Conservation (phyloP, 1,140 invertebrate species). For the Cataglyphis hispanica region DNA sequence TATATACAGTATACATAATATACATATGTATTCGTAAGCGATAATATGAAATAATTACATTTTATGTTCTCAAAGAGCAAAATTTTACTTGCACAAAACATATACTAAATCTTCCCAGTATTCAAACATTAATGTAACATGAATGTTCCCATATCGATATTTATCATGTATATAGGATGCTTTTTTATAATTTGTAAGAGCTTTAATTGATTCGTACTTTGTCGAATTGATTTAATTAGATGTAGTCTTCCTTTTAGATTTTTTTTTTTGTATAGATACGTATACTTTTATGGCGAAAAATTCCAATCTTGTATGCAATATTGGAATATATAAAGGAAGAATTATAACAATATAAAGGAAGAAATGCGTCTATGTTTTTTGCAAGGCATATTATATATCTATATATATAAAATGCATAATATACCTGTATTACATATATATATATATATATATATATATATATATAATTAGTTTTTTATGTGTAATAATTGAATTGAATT, state of each 20-base stretch:
- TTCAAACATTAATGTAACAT: slow-evolving; percentile 19
- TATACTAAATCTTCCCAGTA: slow-evolving; percentile 15
- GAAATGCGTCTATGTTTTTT: background rate
- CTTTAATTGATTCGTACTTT: slow-evolving; percentile 29
- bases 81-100: slow-evolving; percentile 33
- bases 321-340: no score
- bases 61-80: slow-evolving; percentile 30
- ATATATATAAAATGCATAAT: no score
- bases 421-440: background rate
- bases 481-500: slow-evolving; percentile 29
- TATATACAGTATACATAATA: slow-evolving; percentile 41
- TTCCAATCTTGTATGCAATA: slow-evolving; percentile 35
- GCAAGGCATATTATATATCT: slow-evolving; percentile 25
- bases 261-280: slow-evolving; percentile 61
- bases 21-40: background rate
- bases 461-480: slow-evolving; percentile 43
- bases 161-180: slow-evolving; percentile 58
- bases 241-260: background rate
- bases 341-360: no score
- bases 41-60: slow-evolving; percentile 25
- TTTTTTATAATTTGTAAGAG: slow-evolving; percentile 41
- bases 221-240: slow-evolving; percentile 8
- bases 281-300: slow-evolving; percentile 59
- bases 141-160: slow-evolving; percentile 14
- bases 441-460: background rate